phyloP scores from a whole-genome alignment of 2,797 vertebrate species.

The Remorina albescens region DNA sequence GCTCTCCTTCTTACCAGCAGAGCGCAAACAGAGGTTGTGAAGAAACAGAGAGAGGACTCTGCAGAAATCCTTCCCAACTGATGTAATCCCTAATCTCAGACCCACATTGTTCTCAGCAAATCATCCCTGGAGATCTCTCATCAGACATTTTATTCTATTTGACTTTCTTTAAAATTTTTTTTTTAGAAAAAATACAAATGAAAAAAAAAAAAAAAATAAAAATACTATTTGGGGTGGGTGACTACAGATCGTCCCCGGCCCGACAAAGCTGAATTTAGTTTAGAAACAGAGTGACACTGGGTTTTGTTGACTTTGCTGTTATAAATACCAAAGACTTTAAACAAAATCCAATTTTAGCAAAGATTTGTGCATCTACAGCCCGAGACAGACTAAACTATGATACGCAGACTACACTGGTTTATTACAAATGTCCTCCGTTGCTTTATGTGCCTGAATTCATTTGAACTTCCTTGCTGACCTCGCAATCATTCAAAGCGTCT shows the following conservation, averaged over 20 bases:
- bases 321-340: constrained; percentile 62
- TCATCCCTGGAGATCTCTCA: constrained; percentile 64
- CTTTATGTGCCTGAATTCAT: neutral
- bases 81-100: constrained; percentile 78
- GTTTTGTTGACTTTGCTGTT: constrained; percentile 68
- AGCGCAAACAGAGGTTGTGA: constrained; percentile 75
- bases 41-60: constrained; percentile 54
- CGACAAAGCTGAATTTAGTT: constrained; percentile 56
- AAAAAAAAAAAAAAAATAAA: constrained; percentile 20
- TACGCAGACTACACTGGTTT: constrained; percentile 13
- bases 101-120: constrained; percentile 71
- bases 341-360: constrained; percentile 45
- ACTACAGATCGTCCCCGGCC: constrained; percentile 37
- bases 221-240: constrained; percentile 42
- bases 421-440: constrained; percentile 9
- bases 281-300: constrained; percentile 51
- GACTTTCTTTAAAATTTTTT: constrained; percentile 6
- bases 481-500: neutral
- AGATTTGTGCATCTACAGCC: constrained; percentile 24
- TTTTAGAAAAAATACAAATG: constrained; percentile 43
- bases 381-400: constrained; percentile 32
- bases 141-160: constrained; percentile 52
- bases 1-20: constrained; percentile 67
- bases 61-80: constrained; percentile 70
- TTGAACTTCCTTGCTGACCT: no score